Evolutionary conservation across 2,113 vertebrate species (phyloP).

Genomic region (Canis aureus): DNA sequence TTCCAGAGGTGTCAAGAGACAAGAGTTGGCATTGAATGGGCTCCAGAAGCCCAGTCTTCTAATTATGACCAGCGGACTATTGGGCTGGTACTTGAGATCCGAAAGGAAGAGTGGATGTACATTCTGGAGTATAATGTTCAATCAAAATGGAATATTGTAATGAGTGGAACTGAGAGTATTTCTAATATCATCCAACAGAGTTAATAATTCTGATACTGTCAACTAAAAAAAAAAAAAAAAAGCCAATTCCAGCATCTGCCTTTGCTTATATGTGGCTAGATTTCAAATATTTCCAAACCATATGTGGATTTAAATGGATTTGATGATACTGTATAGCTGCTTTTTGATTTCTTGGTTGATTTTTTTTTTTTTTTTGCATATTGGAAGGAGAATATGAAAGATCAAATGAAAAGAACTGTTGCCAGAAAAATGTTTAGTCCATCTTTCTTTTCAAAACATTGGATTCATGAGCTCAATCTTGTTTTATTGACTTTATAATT

Average conservation of each 20-base stretch:
- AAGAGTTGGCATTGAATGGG: background rate
- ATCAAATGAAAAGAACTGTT: constrained; percentile 72
- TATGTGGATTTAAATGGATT: constrained; percentile 74
- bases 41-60: background rate
- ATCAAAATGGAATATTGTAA: background rate
- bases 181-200: constrained; percentile 38
- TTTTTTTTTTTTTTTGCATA: constrained; percentile 49
- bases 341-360: constrained; percentile 65
- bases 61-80: background rate
- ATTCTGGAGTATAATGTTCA: background rate
- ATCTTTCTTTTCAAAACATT: constrained; percentile 65
- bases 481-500: constrained; percentile 66
- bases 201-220: constrained; percentile 60
- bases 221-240: constrained; percentile 23
- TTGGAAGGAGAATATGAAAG: constrained; percentile 72
- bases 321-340: constrained; percentile 65
- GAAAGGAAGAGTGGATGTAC: background rate
- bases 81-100: background rate
- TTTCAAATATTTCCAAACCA: constrained; percentile 77
- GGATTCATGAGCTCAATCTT: constrained; percentile 57
- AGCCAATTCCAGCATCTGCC: constrained; percentile 68
- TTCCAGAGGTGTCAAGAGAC: background rate
- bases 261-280: constrained; percentile 70
- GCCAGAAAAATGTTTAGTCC: constrained; percentile 64
- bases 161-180: constrained; percentile 3